Evolutionary conservation across 2,888 invertebrate species (phyloP), one percentile per base, ranked within the genome.

Genomic region (Endomychus coccineus): DNA sequence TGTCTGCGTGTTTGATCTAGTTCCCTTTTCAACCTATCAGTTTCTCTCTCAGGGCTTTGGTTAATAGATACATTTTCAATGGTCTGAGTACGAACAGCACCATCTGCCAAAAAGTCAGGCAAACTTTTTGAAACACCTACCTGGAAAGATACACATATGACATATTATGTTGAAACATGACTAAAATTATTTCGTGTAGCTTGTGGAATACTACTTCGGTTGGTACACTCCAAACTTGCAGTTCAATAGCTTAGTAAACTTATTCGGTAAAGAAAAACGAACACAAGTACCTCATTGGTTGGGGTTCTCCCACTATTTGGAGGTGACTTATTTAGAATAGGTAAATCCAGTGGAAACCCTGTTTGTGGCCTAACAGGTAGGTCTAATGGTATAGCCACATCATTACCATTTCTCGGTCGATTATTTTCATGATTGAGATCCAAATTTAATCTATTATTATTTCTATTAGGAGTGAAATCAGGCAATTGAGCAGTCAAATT

Each of bases 61-160:
- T 44, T 37, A 4, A 44, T 42, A 22, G 51, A 45, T 13, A 41
- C 17, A 32, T 48, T 48, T 19, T 52, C 55, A 17, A 53, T 51
- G 43, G 55, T 57, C 30, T 53, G 54, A 29, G 61, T 54, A 46
- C 64, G 70, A 50, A 69, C 77, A 12, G 81, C 80, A 3, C 80
- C 80, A 53, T 83, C 82, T 2, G 79, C 78, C 16, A 83, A 68
- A 57, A 83, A 83, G 52, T 82, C 82, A 2, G 82, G 82, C 43
- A 83, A 62, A 46, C 74, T 72, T 59, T 76, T 73, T 30, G 71
- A 69, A 21, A 69, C 66, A 24, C 64, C 68, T 14, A 66, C 57
- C 57, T 68, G 42, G 17, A n/a, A n/a, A n/a, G n/a, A n/a, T n/a
- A n/a, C n/a, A n/a, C n/a, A n/a, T n/a, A n/a, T n/a, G n/a, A n/a